Evolutionary conservation across 2,888 invertebrate genomes (phyloP).

Genomic region (Calameuta pallipes): DNA sequence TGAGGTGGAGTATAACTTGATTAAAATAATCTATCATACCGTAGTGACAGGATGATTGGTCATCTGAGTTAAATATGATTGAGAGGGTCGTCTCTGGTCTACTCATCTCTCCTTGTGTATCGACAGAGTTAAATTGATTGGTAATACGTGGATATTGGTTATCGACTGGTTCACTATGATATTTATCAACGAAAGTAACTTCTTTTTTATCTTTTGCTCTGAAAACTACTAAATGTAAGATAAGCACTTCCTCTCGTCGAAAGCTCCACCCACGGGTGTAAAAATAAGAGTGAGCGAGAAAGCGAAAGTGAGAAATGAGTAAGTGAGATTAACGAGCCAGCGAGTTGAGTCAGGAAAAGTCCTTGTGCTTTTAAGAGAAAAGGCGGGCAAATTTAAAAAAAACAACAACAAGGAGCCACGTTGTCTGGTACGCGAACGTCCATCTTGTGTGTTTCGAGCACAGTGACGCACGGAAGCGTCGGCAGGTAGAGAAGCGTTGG

Average conservation of each 20-base stretch:
- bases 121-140: slow-evolving; percentile 50
- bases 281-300: neutral
- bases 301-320: neutral
- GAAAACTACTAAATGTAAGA: neutral
- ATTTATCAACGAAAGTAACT: slow-evolving; percentile 46
- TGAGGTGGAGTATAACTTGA: slow-evolving; percentile 43
- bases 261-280: neutral
- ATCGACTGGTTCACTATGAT: slow-evolving; percentile 40
- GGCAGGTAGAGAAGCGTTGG: neutral
- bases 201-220: slow-evolving; percentile 36
- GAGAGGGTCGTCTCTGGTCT: slow-evolving; percentile 29
- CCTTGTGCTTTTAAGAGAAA: neutral
- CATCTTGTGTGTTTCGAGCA: neutral
- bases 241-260: neutral
- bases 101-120: slow-evolving; percentile 29
- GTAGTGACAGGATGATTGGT: slow-evolving; percentile 51
- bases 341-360: neutral
- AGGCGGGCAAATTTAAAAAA: neutral
- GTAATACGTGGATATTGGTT: slow-evolving; percentile 45
- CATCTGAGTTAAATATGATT: slow-evolving; percentile 54
- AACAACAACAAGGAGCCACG: too few relatives aligned
- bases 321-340: neutral
- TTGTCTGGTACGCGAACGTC: neutral
- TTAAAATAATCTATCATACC: slow-evolving; percentile 56
- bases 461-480: neutral